Evolutionary conservation across 2,797 vertebrate genomes (phyloP), one percentile per base, ranked within the genome.

Genomic region (Crenuchus spilurus): DNA sequence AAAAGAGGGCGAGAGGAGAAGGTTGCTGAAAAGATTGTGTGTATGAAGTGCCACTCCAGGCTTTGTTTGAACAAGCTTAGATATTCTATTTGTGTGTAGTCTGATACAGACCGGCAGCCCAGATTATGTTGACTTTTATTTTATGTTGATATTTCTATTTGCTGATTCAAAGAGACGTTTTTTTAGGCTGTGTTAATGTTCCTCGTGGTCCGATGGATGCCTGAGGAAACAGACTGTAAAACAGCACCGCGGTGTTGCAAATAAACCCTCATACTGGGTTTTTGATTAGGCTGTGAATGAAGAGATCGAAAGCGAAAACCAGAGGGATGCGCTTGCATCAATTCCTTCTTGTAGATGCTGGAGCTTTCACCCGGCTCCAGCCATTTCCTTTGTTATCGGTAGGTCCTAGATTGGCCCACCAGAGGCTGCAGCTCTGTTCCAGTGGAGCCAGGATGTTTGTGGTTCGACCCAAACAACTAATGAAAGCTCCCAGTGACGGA

Each of bases 331-430:
- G 16, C 28, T 35, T n/a, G 28, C 70, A 58, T 49, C 51, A 46
- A 41, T 6, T 89, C 82, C 78, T 83, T 81, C 88, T 90, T 90
- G 86, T 89, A 84, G 84, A 78, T 70, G 60, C 80, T 76, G 49
- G 81, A 63, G 82, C 84, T 88, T 88, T 87, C 83, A 84, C 88
- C 88, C 79, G 68, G 80, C 81, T 80, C 82, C 81, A 80, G 85
- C 78, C 4, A 74, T 85, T 83, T 81, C 80, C 79, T 84, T 87
- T 79, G 85, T 78, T 80, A 91, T 82, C 70, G 82, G 83, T 84
- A 82, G 88, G 78, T 83, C 85, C 85, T 94, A 94, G 94, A 96
- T 92, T 89, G 88, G 93, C 88, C 92, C 94, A 42, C 37, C 64
- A 55, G 77, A 72, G 35, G 65, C 71, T 46, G 55, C 70, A 72